A percentile compares a stretch with the other conserved stretches of the same genome.
Evolutionary conservation across 2,888 invertebrate species (phyloP).

Genomic region (Thysanoteuthis rhombus): DNA sequence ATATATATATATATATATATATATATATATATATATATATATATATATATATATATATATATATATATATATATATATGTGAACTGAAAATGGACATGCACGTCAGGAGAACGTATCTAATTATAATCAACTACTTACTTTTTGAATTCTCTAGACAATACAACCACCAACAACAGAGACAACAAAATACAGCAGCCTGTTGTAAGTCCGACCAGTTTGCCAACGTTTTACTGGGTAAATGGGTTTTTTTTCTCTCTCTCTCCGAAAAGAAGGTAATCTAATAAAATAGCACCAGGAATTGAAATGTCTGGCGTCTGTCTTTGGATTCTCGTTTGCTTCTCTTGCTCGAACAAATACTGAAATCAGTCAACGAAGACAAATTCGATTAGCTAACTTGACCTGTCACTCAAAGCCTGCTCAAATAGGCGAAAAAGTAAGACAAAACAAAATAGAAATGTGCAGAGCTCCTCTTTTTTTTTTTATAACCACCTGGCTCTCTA

Average conservation of each 20-base stretch:
- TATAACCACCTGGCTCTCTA: neutral
- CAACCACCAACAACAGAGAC: too few species aligned
- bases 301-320: neutral
- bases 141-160: too few species aligned
- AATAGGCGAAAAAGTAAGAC: neutral
- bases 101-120: too few species aligned
- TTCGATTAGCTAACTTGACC: neutral
- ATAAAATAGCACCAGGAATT: neutral
- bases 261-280: neutral
- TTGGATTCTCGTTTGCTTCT: neutral
- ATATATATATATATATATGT: neutral
- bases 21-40: neutral
- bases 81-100: too few species aligned
- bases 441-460: neutral
- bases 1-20: constrained; percentile 28
- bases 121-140: too few species aligned
- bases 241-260: too few species aligned
- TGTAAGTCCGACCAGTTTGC: neutral
- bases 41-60: too few species aligned
- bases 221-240: neutral
- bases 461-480: neutral
- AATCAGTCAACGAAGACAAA: neutral
- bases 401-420: neutral
- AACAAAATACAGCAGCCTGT: too few species aligned
- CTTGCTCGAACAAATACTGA: neutral